Percentiles rank a stretch among this genome's conserved stretches.
These are phyloP conservation scores for Nixonia krombeini DNA, from an alignment of 1,140 invertebrate species.

Conservation along the genomic window DNA sequence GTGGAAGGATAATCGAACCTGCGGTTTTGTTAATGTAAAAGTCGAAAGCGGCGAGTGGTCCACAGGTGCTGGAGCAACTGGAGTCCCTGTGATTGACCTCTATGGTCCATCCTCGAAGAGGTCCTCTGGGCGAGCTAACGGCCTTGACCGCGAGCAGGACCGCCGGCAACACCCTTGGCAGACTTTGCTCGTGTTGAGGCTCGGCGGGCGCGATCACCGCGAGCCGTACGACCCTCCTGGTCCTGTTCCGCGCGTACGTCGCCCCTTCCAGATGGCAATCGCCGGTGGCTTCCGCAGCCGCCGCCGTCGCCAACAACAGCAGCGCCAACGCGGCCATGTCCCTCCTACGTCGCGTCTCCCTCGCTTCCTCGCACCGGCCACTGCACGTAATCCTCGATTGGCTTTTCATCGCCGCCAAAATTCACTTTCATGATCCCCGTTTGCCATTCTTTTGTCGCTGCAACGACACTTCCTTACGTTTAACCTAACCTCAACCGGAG, in stretches of 20 bases:
- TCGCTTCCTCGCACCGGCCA: too few relatives aligned
- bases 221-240: constrained; percentile 68
- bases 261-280: too few relatives aligned
- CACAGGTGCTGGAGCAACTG: constrained; percentile 83
- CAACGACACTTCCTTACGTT: too few relatives aligned
- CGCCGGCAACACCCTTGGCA: constrained; percentile 81
- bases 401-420: too few relatives aligned
- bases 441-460: too few relatives aligned
- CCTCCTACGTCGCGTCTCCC: too few relatives aligned
- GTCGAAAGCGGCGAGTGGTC: constrained; percentile 84
- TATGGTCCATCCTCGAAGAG: constrained; percentile 78
- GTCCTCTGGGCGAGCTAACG: constrained; percentile 74
- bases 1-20: constrained; percentile 71
- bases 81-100: constrained; percentile 81
- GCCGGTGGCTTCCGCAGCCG: too few relatives aligned
- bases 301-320: too few relatives aligned
- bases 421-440: too few relatives aligned
- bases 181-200: constrained; percentile 76
- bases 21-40: constrained; percentile 79
- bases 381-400: too few relatives aligned
- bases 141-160: constrained; percentile 80
- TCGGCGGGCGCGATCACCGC: constrained; percentile 80
- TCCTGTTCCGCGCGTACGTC: constrained; percentile 7
- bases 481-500: too few relatives aligned
- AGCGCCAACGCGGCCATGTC: too few relatives aligned